phyloP scores from a whole-genome alignment of 2,888 invertebrate genomes.

The Apamea anceps region DNA sequence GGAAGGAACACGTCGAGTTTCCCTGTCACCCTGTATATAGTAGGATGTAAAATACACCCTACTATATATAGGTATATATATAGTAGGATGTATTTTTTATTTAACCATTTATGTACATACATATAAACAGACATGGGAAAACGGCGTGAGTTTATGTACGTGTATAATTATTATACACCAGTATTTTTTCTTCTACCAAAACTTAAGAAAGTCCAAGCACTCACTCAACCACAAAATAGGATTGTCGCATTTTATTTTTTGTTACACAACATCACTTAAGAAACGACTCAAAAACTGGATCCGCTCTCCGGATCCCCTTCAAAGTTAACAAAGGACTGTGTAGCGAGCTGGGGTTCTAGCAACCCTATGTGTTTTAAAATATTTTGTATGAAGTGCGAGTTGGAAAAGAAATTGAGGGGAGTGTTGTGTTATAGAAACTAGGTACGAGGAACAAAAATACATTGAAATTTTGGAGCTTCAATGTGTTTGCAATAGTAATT shows the following conservation, averaged over 20 bases:
- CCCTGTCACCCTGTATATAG: no score
- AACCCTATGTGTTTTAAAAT: constrained; percentile 31
- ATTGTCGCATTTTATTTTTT: constrained; percentile 42
- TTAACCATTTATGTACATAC: no score
- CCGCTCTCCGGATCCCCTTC: constrained; percentile 39
- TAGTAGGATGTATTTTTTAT: no score
- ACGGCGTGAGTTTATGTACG: neutral
- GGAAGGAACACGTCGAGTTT: no score
- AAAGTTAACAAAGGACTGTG: constrained; percentile 57
- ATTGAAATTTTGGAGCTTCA: neutral
- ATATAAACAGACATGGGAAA: neutral
- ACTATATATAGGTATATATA: no score
- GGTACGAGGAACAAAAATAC: neutral
- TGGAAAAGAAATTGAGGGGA: constrained; percentile 34
- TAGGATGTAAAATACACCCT: no score
- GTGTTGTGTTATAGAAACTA: neutral
- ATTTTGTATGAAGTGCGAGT: constrained; percentile 25
- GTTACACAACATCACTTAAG: constrained; percentile 48
- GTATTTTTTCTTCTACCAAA: neutral
- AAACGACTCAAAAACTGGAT: constrained; percentile 50
- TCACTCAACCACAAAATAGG: constrained; percentile 34
- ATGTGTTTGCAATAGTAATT: neutral
- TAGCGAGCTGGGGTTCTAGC: constrained; percentile 29
- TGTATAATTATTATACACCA: neutral
- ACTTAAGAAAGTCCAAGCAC: constrained; percentile 7